Percentiles rank a stretch among this genome's conserved stretches.
Evolutionary conservation across 1,140 invertebrate genomes (phyloP).

Genomic region (Drosophila navojoa): DNA sequence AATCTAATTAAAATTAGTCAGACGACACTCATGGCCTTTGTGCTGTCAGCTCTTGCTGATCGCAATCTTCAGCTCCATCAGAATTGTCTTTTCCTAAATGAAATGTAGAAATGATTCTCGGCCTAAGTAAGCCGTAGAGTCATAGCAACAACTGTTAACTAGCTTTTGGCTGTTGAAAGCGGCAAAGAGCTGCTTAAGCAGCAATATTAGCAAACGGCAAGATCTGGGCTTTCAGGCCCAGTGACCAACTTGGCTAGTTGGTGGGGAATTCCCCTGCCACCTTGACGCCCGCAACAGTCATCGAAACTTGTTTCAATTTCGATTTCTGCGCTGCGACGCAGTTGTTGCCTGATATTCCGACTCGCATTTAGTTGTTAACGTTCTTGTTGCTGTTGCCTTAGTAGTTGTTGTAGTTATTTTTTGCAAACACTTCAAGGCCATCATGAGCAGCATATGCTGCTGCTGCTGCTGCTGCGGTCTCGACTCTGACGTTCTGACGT

Average conservation of each 20-base stretch:
- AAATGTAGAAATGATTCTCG: background rate
- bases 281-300: background rate
- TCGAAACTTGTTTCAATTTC: slow-evolving; percentile 65
- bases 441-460: slow-evolving; percentile 62
- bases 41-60: slow-evolving; percentile 11
- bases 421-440: slow-evolving; percentile 69
- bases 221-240: slow-evolving; percentile 47
- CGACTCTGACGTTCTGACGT: slow-evolving; percentile 4
- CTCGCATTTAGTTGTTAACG: slow-evolving; percentile 15
- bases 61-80: slow-evolving; percentile 45
- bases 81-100: background rate
- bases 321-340: slow-evolving; percentile 31
- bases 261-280: too few species aligned
- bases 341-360: slow-evolving; percentile 41
- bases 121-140: background rate
- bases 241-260: slow-evolving; percentile 58
- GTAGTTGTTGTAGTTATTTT: slow-evolving; percentile 45
- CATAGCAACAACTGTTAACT: background rate
- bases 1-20: too few species aligned
- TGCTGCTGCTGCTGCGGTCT: slow-evolving; percentile 68
- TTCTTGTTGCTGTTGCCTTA: slow-evolving; percentile 23
- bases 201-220: background rate
- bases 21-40: too few species aligned
- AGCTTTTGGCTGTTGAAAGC: background rate
- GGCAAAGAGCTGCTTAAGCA: background rate